Percentiles rank a stretch among this genome's conserved stretches.
Evolutionary conservation across 2,888 invertebrate genomes (phyloP).

Genomic region (Parthenolecanium corni): DNA sequence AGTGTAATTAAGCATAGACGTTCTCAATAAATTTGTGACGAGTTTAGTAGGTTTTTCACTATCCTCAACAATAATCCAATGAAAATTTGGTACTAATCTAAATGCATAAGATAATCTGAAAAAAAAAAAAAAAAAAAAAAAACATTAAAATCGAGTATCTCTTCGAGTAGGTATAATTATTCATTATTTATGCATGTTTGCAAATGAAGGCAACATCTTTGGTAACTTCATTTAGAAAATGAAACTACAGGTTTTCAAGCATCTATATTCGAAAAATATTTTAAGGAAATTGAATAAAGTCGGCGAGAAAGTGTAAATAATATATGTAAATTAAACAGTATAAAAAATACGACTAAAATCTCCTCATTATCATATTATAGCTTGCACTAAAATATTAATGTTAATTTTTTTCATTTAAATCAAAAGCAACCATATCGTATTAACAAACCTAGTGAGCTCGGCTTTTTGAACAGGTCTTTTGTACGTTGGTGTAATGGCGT

Average conservation of each 20-base stretch:
- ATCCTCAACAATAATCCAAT: constrained; percentile 92
- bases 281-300: no score
- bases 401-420: not conserved
- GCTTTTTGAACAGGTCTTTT: constrained; percentile 80
- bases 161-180: no score
- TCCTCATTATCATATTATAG: no score
- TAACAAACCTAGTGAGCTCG: constrained; percentile 65
- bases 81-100: constrained; percentile 71
- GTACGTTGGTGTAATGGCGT: constrained; percentile 87
- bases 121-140: constrained; percentile 24
- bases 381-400: no score
- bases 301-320: no score
- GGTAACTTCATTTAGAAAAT: no score
- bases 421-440: not conserved
- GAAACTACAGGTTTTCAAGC: no score
- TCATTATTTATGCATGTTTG: not conserved
- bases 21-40: constrained; percentile 58
- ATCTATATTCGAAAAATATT: no score
- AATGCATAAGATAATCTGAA: constrained; percentile 75
- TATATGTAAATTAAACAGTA: no score
- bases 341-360: no score
- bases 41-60: constrained; percentile 54
- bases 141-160: not conserved
- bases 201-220: not conserved
- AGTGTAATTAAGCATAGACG: constrained; percentile 50